phyloP scores from a whole-genome alignment of 2,113 vertebrate genomes.

The Myrmophylax atrothorax region DNA sequence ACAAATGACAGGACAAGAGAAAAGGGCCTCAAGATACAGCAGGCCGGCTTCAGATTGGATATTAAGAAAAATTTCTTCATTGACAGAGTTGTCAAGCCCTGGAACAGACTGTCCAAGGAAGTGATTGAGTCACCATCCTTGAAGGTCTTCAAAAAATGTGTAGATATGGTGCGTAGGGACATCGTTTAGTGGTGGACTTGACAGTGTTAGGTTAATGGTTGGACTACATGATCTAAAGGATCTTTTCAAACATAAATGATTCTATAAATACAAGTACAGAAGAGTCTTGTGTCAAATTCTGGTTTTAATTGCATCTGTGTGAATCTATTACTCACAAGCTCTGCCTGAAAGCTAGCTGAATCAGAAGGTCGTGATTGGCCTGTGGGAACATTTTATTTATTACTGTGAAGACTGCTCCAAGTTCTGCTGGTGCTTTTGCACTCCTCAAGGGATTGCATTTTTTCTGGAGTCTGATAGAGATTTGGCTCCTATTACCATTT shows the following conservation, averaged over 20 bases:
- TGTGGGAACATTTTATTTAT: neutral
- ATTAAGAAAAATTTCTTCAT: neutral
- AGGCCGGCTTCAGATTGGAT: neutral
- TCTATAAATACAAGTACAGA: neutral
- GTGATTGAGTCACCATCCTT: neutral
- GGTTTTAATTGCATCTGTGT: neutral
- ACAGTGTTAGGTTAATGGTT: neutral
- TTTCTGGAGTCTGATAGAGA: neutral
- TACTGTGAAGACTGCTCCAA: neutral
- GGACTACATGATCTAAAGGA: neutral
- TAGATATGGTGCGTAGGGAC: neutral
- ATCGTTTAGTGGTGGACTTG: neutral
- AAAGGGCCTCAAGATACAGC: neutral
- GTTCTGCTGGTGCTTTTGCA: neutral
- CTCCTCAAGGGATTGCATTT: neutral
- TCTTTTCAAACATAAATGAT: neutral
- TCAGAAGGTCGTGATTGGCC: neutral
- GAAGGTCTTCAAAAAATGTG: neutral
- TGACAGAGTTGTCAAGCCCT: neutral
- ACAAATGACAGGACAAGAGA: neutral
- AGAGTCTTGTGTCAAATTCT: neutral
- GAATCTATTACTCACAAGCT: neutral
- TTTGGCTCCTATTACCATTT: neutral
- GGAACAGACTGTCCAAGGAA: neutral
- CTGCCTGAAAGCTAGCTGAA: neutral